Base-by-base conservation (phyloP, 1,140 invertebrate genomes). In the Brachionus asplanchnoidis region DNA sequence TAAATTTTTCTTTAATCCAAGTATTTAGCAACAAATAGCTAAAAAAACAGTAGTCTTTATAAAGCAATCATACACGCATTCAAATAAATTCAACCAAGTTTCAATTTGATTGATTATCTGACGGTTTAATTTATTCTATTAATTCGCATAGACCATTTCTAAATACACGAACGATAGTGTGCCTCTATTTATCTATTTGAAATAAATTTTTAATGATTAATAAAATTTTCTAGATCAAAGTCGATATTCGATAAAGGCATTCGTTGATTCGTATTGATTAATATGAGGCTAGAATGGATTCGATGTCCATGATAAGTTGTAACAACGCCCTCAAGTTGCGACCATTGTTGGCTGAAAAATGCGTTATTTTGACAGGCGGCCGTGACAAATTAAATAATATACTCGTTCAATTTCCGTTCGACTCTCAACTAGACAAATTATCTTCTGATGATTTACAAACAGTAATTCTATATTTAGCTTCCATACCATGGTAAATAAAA, bases 371-470 rank as follows among this genome's bases (percentile, higher is more conserved):
- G 26, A 82, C 79, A 11, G 79, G 79, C 32, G 79, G 79, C 11
- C 50, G 65, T 0, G 79, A 82, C 40, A 60, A 32, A 82, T 42
- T 68, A 60, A 68, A 68, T 46, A 82, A 82, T 46, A 68, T 82
- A 28, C 32, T 82, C 12, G 20, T 82, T 20, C 79, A 82, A 36
- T 82, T 82, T 82, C 79, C 79, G 20, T 82, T 65, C 53, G 79
- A 82, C n/a, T 60, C 53, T 17, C 53, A 68, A 60, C 14, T 65
- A n/a, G 79, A 82, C 26, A 60, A 68, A 14, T 65, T 82, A 44
- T 44, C 36, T 3, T 44, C 26, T 17, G 79, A 82, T 23, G 79
- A 82, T 40, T 68, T 82, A 23, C 79, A 82, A 68, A 40, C 50
- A 60, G 26, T 82, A 36, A 68, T 82, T 44, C 40, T 82, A 8